Conservation (phyloP, 1,140 invertebrate species). For the Anastrepha ludens region DNA sequence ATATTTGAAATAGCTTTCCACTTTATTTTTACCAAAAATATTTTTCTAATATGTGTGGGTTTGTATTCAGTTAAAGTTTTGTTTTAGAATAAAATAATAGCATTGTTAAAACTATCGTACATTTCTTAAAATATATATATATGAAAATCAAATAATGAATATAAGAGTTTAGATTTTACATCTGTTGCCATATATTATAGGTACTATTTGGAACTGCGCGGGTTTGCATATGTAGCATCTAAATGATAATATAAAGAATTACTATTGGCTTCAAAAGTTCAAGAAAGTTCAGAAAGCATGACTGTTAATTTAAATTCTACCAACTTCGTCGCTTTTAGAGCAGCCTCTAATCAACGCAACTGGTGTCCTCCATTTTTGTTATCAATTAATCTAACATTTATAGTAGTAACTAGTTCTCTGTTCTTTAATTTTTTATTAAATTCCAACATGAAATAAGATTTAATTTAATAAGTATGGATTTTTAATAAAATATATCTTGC, state of each 20-base stretch:
- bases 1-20: background rate
- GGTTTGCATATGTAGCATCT: background rate
- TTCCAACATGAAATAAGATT: constrained; percentile 17
- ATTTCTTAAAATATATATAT: constrained; percentile 14
- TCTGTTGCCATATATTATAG: background rate
- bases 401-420: constrained; percentile 30
- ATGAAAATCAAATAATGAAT: constrained; percentile 17
- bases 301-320: background rate
- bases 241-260: constrained; percentile 3
- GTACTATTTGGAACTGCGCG: constrained; percentile 3
- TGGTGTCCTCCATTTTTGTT: background rate
- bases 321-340: background rate
- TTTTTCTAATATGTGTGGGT: background rate
- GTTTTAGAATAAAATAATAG: constrained; percentile 10
- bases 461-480: background rate
- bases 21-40: constrained; percentile 35
- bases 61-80: background rate
- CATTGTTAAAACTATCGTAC: background rate
- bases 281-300: background rate
- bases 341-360: background rate
- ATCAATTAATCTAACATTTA: constrained; percentile 2
- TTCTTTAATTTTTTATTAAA: background rate
- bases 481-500: constrained; percentile 16
- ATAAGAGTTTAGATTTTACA: background rate
- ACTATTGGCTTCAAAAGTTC: background rate